phyloP scores from a whole-genome alignment of 2,797 vertebrate genomes.

The Anguilla megastoma region DNA sequence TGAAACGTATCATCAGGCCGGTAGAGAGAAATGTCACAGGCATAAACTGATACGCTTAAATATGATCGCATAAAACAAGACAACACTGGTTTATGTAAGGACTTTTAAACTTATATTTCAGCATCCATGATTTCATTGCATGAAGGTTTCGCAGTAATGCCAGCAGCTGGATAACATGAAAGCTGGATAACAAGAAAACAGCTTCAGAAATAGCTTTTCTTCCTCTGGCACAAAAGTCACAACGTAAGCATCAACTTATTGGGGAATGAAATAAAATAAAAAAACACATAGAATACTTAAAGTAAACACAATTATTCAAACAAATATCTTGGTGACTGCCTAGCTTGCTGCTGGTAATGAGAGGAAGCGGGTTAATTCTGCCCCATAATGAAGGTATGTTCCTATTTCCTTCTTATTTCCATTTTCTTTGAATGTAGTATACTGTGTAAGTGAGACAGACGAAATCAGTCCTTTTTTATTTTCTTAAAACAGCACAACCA shows the following conservation, averaged over 20 bases:
- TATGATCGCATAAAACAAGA: background rate
- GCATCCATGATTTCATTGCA: background rate
- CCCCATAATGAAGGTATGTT: background rate
- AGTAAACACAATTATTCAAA: slow-evolving; percentile 1
- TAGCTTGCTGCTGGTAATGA: background rate
- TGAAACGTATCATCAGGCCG: background rate
- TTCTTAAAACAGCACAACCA: background rate
- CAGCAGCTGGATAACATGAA: background rate
- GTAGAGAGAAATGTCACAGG: background rate
- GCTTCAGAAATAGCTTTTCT: no score
- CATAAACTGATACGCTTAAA: background rate
- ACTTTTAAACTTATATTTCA: background rate
- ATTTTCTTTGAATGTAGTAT: background rate
- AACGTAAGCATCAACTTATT: no score
- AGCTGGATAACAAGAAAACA: background rate
- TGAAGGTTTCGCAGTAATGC: background rate
- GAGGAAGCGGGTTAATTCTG: background rate
- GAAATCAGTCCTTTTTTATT: background rate
- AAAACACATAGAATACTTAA: no score
- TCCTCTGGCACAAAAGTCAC: no score
- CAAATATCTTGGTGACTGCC: background rate
- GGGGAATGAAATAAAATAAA: no score
- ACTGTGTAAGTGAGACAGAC: background rate
- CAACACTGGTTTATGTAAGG: background rate
- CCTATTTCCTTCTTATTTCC: background rate